Percentiles rank a stretch among this genome's conserved stretches.
Conservation (phyloP, 1,140 invertebrate genomes). For the Holotrichia oblita region DNA sequence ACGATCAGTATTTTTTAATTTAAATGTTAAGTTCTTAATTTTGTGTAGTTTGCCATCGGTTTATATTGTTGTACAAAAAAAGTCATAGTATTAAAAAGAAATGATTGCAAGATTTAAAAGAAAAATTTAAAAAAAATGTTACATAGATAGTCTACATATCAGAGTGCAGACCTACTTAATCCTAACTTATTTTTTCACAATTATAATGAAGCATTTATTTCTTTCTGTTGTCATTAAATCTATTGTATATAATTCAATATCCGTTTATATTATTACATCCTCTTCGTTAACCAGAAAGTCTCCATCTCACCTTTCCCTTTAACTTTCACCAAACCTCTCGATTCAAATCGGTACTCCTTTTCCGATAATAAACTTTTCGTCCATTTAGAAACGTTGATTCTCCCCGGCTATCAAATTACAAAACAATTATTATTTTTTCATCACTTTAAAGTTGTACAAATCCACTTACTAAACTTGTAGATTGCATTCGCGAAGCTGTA, state of each 20-base stretch:
- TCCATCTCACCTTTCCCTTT: slow-evolving; percentile 91
- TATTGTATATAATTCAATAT: background rate
- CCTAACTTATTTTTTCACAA: no score
- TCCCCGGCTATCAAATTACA: slow-evolving; percentile 65
- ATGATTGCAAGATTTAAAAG: no score
- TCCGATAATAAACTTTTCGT: slow-evolving; percentile 71
- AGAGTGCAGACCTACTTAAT: no score
- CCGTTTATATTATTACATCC: background rate
- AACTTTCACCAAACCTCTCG: slow-evolving; percentile 74
- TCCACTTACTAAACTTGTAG: slow-evolving; percentile 71
- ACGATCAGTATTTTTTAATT: no score
- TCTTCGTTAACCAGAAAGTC: slow-evolving; percentile 78
- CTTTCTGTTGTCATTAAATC: no score
- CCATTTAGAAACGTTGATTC: slow-evolving; percentile 77
- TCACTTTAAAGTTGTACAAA: no score
- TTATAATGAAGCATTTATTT: no score
- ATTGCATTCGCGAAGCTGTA: slow-evolving; percentile 87
- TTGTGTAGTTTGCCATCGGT: background rate
- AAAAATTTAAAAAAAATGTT: no score
- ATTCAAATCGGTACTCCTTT: slow-evolving; percentile 69
- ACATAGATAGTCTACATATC: no score
- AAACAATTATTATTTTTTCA: background rate
- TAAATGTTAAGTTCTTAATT: background rate
- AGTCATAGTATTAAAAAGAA: no score
- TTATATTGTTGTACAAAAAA: background rate